phyloP scores from a whole-genome alignment of 1,140 invertebrate genomes.

The Theocolax elegans region DNA sequence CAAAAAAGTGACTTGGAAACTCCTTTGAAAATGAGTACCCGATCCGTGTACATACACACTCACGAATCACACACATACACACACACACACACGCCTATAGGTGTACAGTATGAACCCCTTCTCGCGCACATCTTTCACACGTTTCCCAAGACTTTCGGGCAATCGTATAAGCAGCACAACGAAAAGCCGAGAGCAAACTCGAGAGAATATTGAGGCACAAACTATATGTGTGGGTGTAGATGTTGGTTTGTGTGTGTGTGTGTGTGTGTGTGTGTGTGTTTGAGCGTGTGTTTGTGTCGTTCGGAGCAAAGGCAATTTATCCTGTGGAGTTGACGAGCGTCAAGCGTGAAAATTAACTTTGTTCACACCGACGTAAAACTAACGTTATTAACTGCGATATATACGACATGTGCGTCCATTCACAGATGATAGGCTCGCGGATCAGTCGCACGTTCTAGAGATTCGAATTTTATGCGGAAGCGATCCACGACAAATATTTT shows the following conservation, averaged over 20 bases:
- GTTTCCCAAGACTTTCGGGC: constrained; percentile 5
- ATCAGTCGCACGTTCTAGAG: too few relatives aligned
- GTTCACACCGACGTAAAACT: constrained; percentile 44
- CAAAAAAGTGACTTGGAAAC: neutral
- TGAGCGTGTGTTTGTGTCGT: neutral
- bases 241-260: too few relatives aligned
- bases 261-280: neutral
- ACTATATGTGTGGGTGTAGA: too few relatives aligned
- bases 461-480: too few relatives aligned
- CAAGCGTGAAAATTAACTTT: constrained; percentile 46
- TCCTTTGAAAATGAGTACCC: neutral
- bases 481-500: too few relatives aligned
- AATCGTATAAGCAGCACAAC: neutral
- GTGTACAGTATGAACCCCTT: too few relatives aligned
- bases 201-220: constrained; percentile 14
- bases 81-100: too few relatives aligned
- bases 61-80: too few relatives aligned
- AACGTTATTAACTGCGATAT: constrained; percentile 39
- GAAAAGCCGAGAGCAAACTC: neutral
- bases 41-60: too few relatives aligned
- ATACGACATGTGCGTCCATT: neutral
- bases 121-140: neutral
- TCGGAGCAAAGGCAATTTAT: constrained; percentile 30
- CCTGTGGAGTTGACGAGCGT: constrained; percentile 22
- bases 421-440: too few relatives aligned